Evolutionary conservation across 2,888 invertebrate species (phyloP), one percentile per base, ranked within the genome.

Genomic region (Dione vanillae): DNA sequence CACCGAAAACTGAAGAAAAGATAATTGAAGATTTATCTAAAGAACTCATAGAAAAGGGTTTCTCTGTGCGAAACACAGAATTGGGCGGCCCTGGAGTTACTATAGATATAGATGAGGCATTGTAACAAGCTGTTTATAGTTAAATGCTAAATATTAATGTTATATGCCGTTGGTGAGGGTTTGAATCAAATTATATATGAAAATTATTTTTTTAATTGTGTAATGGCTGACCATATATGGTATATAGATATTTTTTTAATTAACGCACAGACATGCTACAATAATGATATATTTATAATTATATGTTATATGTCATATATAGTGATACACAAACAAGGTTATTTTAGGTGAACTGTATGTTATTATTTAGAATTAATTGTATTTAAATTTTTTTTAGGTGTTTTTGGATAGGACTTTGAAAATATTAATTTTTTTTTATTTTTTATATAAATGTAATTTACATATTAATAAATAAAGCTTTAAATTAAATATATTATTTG

Each of bases 11-110:
- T 0, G 83, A 86, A 0, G 88, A 91, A 0, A 76, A 81, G 2
- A 81, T 80, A 2, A 84, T 94, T 20, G 83, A 88, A 58, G 83
- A 86, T 0, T 80, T 95, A 9, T 85, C 86, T 8, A 80, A 89
- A 9, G 88, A 91, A 43, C 87, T 95, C 47, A 83, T 88, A 1
- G 85, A 87, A 43, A 86, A 88, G 65, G 95, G 94, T 1, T 96
- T 94, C 85, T 79, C 88, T 14, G 94, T 94, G 12, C 93, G 88
- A 70, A 91, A 95, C 77, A 95, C 95, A 0, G 84, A 89, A 14
- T 85, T 96, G 35, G 96, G 96, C 0, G 95, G 95, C 0, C 78
- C 86, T 0, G 96, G 96, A 0, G 94, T n/a, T n/a, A n/a, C n/a
- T n/a, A n/a, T 96, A 43, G 81, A 86, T 68, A 86, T 94, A 40